Conservation (phyloP, 2,113 vertebrate genomes). For the Danionella cerebrum region DNA sequence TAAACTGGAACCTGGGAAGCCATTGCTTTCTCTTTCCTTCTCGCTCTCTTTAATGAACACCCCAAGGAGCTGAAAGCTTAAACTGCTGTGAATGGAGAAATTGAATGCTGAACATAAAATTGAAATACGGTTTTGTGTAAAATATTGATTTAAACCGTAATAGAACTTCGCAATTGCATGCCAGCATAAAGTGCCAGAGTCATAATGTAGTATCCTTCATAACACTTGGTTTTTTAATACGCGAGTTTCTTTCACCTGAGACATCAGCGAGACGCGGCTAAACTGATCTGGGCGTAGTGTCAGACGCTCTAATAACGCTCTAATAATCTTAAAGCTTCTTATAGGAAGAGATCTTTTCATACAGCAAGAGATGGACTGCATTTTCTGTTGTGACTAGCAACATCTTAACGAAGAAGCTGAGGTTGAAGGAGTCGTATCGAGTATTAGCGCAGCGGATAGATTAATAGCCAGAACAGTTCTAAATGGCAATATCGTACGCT, state of each 20-base stretch:
- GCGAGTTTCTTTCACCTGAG: background rate
- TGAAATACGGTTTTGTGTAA: slow-evolving; percentile 30
- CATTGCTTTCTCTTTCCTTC: background rate
- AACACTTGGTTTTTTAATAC: slow-evolving; percentile 15
- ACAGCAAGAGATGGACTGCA: background rate
- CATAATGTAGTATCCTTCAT: slow-evolving; percentile 17
- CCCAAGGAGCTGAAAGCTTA: slow-evolving; percentile 1
- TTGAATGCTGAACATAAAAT: slow-evolving; percentile 27
- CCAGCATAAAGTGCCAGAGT: background rate
- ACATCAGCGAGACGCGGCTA: background rate
- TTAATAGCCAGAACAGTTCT: no score
- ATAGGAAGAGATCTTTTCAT: background rate
- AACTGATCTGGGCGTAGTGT: background rate
- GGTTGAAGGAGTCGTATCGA: no score
- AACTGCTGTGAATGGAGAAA: slow-evolving; percentile 24
- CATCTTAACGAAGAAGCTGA: background rate
- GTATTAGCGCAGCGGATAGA: no score
- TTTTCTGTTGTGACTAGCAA: background rate
- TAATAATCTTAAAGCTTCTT: background rate
- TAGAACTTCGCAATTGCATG: background rate
- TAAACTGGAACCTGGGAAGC: background rate
- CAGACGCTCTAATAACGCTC: background rate
- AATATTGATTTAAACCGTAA: slow-evolving; percentile 28
- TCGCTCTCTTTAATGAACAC: slow-evolving; percentile 4
- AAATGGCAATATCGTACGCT: no score